A percentile compares a stretch with the other conserved stretches of the same genome.
Conservation (phyloP, 2,113 vertebrate genomes). For the Tonatia bakeri region DNA sequence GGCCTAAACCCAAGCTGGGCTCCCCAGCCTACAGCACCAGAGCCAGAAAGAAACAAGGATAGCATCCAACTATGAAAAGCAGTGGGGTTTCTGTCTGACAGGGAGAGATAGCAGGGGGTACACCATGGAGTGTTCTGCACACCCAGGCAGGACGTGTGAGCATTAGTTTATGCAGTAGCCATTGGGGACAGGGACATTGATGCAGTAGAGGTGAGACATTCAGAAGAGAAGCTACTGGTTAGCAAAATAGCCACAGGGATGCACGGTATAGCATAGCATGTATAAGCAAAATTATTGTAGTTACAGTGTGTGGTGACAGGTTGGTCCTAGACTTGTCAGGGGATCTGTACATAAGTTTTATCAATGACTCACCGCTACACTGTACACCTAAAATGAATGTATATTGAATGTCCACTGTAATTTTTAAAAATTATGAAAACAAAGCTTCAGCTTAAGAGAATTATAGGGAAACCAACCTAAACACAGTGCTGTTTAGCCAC, state of each 20-base stretch:
- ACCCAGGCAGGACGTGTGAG: not conserved
- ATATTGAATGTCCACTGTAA: not conserved
- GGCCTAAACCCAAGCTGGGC: no score
- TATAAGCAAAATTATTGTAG: not conserved
- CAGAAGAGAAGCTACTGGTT: not conserved
- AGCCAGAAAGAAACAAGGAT: no score
- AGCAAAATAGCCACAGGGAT: not conserved
- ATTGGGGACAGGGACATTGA: not conserved
- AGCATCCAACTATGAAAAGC: no score
- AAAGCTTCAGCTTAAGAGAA: not conserved
- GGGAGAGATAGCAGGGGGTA: no score
- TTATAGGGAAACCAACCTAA: not conserved
- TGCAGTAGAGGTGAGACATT: not conserved
- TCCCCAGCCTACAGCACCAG: no score
- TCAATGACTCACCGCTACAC: no score
- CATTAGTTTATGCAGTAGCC: not conserved
- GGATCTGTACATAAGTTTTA: not conserved
- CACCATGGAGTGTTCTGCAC: not conserved
- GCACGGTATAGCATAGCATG: not conserved
- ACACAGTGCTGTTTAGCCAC: not conserved
- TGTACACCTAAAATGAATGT: not conserved
- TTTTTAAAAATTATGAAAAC: no score
- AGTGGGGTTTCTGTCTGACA: no score
- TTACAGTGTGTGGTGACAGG: not conserved
- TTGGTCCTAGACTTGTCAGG: not conserved